Evolutionary conservation across 2,797 vertebrate species (phyloP).

Genomic region (Chanos chanos): DNA sequence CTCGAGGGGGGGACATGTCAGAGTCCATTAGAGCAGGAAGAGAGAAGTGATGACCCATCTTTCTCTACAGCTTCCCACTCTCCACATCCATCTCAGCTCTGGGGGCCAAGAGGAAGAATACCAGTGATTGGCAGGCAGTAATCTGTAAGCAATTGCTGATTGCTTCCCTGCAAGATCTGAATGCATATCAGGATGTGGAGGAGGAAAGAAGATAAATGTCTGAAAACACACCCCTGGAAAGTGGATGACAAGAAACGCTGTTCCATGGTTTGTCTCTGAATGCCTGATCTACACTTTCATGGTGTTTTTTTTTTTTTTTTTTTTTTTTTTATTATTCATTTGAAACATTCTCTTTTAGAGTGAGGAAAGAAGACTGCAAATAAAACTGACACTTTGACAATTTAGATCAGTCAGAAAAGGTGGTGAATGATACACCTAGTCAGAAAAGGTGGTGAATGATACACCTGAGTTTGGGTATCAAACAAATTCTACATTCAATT

Average conservation of each 20-base stretch:
- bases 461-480: too few species aligned
- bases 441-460: too few species aligned
- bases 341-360: too few species aligned
- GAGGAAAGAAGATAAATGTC: conserved; percentile 13
- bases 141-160: conserved; percentile 22
- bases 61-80: conserved; percentile 3
- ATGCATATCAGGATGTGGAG: conserved; percentile 14
- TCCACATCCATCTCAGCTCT: neutral
- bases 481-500: too few species aligned
- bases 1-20: conserved; percentile 1
- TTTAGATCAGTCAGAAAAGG: too few species aligned
- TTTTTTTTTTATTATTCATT: too few species aligned
- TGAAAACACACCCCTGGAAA: neutral
- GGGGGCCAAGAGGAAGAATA: neutral
- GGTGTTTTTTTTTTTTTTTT: too few species aligned
- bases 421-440: too few species aligned
- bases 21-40: conserved; percentile 4
- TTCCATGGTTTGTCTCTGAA: neutral
- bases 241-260: conserved; percentile 6
- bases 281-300: conserved; percentile 10
- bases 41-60: conserved; percentile 24
- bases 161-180: conserved; percentile 5
- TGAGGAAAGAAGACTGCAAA: too few species aligned
- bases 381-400: too few species aligned
- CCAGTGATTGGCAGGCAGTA: conserved; percentile 8